Percentiles rank a stretch among this genome's conserved stretches.
phyloP scores from a whole-genome alignment of 2,113 vertebrate genomes.

The Archocentrus centrarchus region DNA sequence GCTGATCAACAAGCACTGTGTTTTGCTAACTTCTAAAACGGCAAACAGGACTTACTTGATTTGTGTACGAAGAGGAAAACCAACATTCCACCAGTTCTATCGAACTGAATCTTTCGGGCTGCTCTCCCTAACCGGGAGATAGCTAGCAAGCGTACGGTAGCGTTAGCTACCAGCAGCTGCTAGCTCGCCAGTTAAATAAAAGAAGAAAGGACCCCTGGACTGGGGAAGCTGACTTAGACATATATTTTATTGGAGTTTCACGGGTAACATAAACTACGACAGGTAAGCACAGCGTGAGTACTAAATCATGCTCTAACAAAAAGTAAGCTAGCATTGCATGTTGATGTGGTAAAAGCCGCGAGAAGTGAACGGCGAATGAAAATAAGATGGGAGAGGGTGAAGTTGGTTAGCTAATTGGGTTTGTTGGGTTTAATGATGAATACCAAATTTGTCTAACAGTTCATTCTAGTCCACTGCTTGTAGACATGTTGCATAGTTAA shows the following conservation, averaged over 20 bases:
- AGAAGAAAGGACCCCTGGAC: slow-evolving; percentile 65
- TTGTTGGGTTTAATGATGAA: slow-evolving; percentile 43
- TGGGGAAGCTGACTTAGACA: slow-evolving; percentile 49
- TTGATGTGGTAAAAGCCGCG: slow-evolving; percentile 75
- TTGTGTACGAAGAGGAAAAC: slow-evolving; percentile 30
- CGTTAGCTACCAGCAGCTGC: slow-evolving; percentile 68
- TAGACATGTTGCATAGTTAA: neutral
- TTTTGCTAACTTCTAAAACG: slow-evolving; percentile 15
- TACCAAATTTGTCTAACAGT: neutral
- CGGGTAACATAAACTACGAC: slow-evolving; percentile 40
- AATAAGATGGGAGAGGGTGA: slow-evolving; percentile 77
- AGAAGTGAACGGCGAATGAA: slow-evolving; percentile 77
- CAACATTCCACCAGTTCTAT: slow-evolving; percentile 28
- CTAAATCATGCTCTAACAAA: slow-evolving; percentile 11
- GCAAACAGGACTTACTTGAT: slow-evolving; percentile 28
- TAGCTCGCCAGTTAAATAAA: slow-evolving; percentile 64
- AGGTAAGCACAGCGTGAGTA: neutral
- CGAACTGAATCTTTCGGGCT: slow-evolving; percentile 57
- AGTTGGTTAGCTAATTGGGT: slow-evolving; percentile 66
- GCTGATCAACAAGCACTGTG: slow-evolving; percentile 46
- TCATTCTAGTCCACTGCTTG: neutral
- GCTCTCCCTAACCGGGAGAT: slow-evolving; percentile 73
- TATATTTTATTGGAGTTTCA: slow-evolving; percentile 42
- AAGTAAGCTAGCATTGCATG: slow-evolving; percentile 57
- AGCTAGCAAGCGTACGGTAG: slow-evolving; percentile 61